Evolutionary conservation across 92 coral and sea anemone genomes (phyloP), one percentile per base, ranked within the genome.

Genomic region (Heteractis magnifica): DNA sequence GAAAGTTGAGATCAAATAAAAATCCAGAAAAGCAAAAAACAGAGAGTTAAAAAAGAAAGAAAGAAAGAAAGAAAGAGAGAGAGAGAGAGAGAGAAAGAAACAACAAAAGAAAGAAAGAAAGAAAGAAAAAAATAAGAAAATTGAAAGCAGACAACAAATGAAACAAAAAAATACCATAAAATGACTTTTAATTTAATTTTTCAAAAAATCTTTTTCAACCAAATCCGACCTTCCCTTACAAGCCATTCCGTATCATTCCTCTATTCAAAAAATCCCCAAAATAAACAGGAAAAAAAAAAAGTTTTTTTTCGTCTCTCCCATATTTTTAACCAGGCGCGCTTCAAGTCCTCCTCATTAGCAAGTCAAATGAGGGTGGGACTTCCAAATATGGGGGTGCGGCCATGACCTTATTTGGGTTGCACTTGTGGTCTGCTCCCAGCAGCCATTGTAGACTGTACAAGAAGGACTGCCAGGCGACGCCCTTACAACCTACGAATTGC

Each of bases 341-440:
- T 77, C 75, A 15, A 51, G 84, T 70, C 68, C 77, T 41, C 55
- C 73, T 68, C 84, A 85, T 85, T 85, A 41, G 88, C 83, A 85
- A 85, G 60, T 85, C 88, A 85, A 85, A 85, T 85, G 88, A 85
- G 88, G 88, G 88, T 85, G 88, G 88, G 88, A 79, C 88, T 85
- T 88, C 91, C 90, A 91, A 91, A 86, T 88, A 91, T 91, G 94
- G 94, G 90, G 90, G 88, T 82, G 85, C 88, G 88, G 82, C 82
- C 83, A 82, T 84, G 53, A 65, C 94, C 94, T 80, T 78, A 91
- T 91, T 88, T 91, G 94, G 94, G 89, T 85, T 91, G 89, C 94
- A 88, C 94, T 91, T 86, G 89, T 86, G 92, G 89, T 82, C 83
- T 84, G 79, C 81, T 85, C 88, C 88, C 88, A 85, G 88, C 88